Evolutionary conservation across 2,797 vertebrate genomes (phyloP), one percentile per base, ranked within the genome.

Genomic region (Notolabrus celidotus): DNA sequence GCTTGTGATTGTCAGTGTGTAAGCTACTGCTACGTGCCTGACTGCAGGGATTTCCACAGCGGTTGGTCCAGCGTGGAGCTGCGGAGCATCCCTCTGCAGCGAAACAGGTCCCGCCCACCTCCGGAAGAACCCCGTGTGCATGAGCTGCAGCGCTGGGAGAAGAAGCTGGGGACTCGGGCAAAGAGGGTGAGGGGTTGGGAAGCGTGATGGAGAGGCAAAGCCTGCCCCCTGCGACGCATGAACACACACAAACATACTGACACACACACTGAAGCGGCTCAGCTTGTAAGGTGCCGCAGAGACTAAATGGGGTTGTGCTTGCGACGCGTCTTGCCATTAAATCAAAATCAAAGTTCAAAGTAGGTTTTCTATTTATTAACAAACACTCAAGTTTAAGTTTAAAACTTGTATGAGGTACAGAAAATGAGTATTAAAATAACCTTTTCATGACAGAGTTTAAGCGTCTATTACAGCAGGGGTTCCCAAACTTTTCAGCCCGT

Each of bases 31-130:
- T 83, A 74, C 50, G 78, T 86, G 84, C 67, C 75, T 73, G 29
- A 63, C 54, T 83, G 63, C 64, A 84, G 80, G 78, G 81, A 66
- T 91, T 81, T 89, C 85, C 74, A 82, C 67, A 74, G 47, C 83
- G 84, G 74, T 83, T 80, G 75, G 77, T 86, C 74, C 79, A 73
- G 85, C 57, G 38, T 86, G 77, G 43, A 36, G 74, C 82, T 83
- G 82, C 65, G 11, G 79, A 83, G 86, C 82, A 89, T 91, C 89
- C 80, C 87, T 88, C 92, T 92, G 93, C 92, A 88, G 91, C 58
- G 83, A 77, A 82, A 82, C 79, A 89, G 73, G 74, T 87, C 89
- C 89, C 92, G 67, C 94, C 93, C 79, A 83, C 74, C 17, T 77
- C 50, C 16, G 22, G 78, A 76, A 77, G 61, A 62, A 66, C 64